Evolutionary conservation across 2,888 invertebrate genomes (phyloP).

Genomic region (Leptinotarsa juncta): DNA sequence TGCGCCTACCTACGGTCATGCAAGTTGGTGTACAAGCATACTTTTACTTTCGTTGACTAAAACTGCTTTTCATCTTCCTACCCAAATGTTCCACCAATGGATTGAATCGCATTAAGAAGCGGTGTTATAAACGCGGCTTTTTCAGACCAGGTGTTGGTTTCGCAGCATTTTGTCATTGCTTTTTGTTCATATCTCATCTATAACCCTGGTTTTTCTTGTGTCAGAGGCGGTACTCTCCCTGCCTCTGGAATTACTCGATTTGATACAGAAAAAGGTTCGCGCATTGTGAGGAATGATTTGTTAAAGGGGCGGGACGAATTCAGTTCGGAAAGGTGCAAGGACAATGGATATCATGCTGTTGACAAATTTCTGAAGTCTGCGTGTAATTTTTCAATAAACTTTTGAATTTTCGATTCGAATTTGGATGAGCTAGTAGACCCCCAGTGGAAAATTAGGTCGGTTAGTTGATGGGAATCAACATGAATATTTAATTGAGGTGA

Average conservation of each 20-base stretch:
- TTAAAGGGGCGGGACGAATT: conserved; percentile 57
- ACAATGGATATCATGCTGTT: conserved; percentile 59
- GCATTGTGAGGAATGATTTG: conserved; percentile 59
- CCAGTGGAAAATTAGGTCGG: conserved; percentile 34
- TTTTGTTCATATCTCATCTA: conserved; percentile 50
- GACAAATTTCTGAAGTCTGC: conserved; percentile 61
- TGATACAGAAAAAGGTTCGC: conserved; percentile 62
- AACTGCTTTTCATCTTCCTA: background rate
- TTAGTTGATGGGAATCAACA: conserved; percentile 35
- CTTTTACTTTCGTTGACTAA: too few relatives aligned
- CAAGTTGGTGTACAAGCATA: too few relatives aligned
- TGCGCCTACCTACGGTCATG: too few relatives aligned
- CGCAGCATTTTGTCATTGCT: conserved; percentile 50
- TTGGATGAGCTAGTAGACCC: conserved; percentile 38
- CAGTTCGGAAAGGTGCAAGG: conserved; percentile 55
- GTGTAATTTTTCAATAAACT: conserved; percentile 59
- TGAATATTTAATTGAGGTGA: conserved; percentile 36
- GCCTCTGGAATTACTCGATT: conserved; percentile 66
- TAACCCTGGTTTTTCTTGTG: conserved; percentile 53
- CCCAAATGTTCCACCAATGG: conserved; percentile 29
- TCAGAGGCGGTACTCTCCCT: conserved; percentile 62
- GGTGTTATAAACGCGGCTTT: conserved; percentile 40
- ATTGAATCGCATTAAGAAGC: conserved; percentile 22
- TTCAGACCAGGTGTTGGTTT: conserved; percentile 55
- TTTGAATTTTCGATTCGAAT: conserved; percentile 52